Percentiles rank a stretch among this genome's conserved stretches.
Evolutionary conservation across 2,797 vertebrate species (phyloP).

Genomic region (Ispidina picta): DNA sequence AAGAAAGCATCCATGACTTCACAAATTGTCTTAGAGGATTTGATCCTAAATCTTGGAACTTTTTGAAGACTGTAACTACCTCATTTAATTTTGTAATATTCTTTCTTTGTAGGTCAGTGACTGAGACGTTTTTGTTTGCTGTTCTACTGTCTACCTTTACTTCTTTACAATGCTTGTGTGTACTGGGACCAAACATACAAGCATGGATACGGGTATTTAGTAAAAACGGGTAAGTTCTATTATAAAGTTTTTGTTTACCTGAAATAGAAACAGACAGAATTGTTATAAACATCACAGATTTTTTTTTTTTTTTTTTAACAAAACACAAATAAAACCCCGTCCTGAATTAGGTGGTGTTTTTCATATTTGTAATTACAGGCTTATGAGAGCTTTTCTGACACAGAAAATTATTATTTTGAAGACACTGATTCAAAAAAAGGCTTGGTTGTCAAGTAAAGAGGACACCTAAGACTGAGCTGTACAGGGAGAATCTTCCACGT

Average conservation of each 20-base stretch:
- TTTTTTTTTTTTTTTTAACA: too few species aligned
- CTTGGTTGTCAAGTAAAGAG: not conserved
- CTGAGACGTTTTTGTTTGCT: constrained; percentile 92
- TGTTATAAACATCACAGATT: not conserved
- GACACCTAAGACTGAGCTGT: too few species aligned
- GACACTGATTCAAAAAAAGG: fast-evolving
- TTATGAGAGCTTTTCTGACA: not conserved
- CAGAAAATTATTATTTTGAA: not conserved
- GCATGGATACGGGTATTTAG: constrained; percentile 96
- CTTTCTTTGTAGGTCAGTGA: constrained; percentile 80
- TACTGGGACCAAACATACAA: constrained; percentile 92
- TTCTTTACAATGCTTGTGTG: constrained; percentile 90
- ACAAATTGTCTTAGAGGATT: not conserved
- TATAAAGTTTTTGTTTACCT: not conserved
- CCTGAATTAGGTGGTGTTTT: not conserved
- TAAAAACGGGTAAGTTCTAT: constrained; percentile 88
- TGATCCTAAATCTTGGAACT: not conserved
- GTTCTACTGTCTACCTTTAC: constrained; percentile 91
- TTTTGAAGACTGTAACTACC: not conserved
- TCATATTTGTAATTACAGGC: not conserved
- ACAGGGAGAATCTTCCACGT: too few species aligned
- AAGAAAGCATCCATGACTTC: not conserved
- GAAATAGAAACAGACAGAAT: not conserved
- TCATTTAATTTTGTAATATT: not conserved
- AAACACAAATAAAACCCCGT: not conserved